Evolutionary conservation across 2,113 vertebrate species (phyloP).

Genomic region (Lichenostomus cassidix): DNA sequence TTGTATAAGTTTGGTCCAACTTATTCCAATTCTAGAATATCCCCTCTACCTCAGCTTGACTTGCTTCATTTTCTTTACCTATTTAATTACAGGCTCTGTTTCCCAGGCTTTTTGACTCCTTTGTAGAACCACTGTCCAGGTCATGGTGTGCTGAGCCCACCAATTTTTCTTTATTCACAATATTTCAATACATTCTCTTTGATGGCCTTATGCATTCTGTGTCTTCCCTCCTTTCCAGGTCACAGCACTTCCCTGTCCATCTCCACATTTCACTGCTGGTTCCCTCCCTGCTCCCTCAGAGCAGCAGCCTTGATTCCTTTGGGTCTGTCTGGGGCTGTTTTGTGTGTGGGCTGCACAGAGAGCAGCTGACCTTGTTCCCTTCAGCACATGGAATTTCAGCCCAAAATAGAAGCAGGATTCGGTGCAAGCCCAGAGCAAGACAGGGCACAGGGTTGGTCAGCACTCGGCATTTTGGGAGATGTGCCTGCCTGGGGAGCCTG

Average conservation of each 20-base stretch:
- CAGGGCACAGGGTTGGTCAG: rapidly evolving
- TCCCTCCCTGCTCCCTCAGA: background rate
- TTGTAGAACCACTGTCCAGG: background rate
- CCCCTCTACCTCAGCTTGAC: background rate
- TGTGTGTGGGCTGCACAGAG: background rate
- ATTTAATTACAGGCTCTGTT: background rate
- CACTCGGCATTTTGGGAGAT: background rate
- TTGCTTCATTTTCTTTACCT: background rate
- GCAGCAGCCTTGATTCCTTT: background rate
- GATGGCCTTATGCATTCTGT: background rate
- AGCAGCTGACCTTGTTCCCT: background rate
- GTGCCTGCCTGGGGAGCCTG: background rate
- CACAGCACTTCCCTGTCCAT: background rate
- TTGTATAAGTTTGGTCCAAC: background rate
- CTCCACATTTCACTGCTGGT: background rate
- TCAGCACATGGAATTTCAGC: background rate
- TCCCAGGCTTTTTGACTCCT: background rate
- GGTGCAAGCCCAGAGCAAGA: background rate
- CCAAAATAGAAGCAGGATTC: background rate
- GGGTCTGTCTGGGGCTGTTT: background rate
- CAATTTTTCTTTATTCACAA: background rate
- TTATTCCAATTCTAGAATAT: background rate
- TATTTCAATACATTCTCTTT: background rate
- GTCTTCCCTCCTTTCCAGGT: background rate
- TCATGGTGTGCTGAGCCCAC: background rate